These are phyloP conservation scores for Choristoneura rosaceana DNA, from an alignment of 2,888 invertebrate species.

Conservation along the genomic window DNA sequence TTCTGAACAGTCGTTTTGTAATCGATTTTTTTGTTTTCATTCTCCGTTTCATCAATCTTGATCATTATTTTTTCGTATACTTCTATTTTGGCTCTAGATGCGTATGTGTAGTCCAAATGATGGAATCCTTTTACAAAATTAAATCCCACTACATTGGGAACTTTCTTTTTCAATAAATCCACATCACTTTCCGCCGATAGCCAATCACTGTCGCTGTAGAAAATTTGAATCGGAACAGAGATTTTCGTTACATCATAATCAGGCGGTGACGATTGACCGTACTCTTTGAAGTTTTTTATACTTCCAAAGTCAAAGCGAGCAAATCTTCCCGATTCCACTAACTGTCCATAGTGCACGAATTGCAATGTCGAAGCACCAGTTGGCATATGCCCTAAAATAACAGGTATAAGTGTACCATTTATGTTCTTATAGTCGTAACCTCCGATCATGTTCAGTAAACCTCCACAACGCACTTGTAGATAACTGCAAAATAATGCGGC, in stretches of 20 bases:
- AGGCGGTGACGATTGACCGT: conserved; percentile 70
- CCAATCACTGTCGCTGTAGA: conserved; percentile 69
- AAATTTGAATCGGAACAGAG: conserved; percentile 62
- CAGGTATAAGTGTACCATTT: conserved; percentile 81
- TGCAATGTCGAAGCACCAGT: conserved; percentile 83
- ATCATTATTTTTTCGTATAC: conserved; percentile 78
- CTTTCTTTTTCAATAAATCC: conserved; percentile 57
- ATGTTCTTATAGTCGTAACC: conserved; percentile 59
- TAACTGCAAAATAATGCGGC: conserved; percentile 57
- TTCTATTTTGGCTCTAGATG: conserved; percentile 78
- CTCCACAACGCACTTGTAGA: conserved; percentile 57
- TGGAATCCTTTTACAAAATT: conserved; percentile 84
- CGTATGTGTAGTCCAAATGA: conserved; percentile 89
- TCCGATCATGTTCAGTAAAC: conserved; percentile 56
- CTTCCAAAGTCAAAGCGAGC: conserved; percentile 66
- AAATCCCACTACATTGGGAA: conserved; percentile 81
- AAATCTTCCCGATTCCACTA: conserved; percentile 65
- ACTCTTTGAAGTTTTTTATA: conserved; percentile 63
- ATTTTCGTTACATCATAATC: conserved; percentile 65
- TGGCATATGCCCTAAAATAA: conserved; percentile 86
- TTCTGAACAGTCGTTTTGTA: not conserved
- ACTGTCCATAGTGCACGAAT: conserved; percentile 75
- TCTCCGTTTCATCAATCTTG: conserved; percentile 52
- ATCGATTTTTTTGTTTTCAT: not conserved
- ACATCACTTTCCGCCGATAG: conserved; percentile 83